Evolutionary conservation across 2,113 vertebrate genomes (phyloP), one percentile per base, ranked within the genome.

Genomic region (Pelobates fuscus): DNA sequence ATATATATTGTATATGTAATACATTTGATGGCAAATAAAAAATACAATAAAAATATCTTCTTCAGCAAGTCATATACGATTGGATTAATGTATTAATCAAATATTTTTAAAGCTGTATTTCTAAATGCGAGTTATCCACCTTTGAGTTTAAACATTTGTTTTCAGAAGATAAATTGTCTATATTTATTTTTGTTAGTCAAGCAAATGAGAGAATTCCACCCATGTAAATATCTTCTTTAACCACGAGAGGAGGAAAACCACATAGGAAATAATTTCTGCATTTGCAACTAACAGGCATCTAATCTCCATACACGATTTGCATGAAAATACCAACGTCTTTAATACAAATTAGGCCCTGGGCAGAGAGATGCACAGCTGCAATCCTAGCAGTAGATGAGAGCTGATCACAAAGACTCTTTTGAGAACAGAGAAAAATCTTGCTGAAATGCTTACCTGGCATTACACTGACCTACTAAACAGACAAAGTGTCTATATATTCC

Each of bases 311-410:
- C 20, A 52, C 8, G 37, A 68, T 68, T 76, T 46, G 64, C 65
- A 76, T 68, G 64, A 60, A 76, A 73, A 73, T 65, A 55, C 60
- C 27, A 55, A 21, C 46, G 55, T 55, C 71, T 65, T 41, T 25
- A 64, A 26, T 25, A 64, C 43, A 73, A 64, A 73, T 73, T 8
- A 64, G 71, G 55, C 62, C 18, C 44, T 37, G 71, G 61, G 55
- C 29, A 43, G 23, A 20, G 71, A 41, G 61, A 73, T 41, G 37
- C 61, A 43, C 70, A 73, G 61, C 71, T 64, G 71, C 71, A 65
- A 23, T 46, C 44, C 70, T 55, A 64, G 29, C 17, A 63, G 24
- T 64, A 37, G 44, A 54, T 21, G 23, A 73, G 26, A 20, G 32
- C 52, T 73, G 15, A 43, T 37, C 46, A 73, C 71, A 73, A 73